Base-by-base conservation (phyloP, 2,113 vertebrate genomes). In the Corynorhinus townsendii region DNA sequence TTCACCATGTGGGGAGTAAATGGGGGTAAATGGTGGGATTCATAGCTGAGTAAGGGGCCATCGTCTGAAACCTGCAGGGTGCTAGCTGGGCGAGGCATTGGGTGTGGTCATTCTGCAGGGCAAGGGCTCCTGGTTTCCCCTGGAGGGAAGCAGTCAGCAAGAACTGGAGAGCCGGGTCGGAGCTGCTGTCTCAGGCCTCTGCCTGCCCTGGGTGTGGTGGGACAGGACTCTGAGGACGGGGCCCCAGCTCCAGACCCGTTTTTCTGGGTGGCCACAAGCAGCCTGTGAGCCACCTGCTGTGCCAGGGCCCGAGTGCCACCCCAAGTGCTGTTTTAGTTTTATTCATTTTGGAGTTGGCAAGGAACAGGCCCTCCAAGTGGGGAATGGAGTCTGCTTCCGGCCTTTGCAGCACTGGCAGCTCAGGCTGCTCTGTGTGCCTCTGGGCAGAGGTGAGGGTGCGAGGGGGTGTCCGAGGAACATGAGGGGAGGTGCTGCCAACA, bases 251-350 rank as follows among this genome's bases (percentile, higher is more conserved):
- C 43, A 92, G 56, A 79, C 68, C 47, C 3, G 0, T 33, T 91
- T 94, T 71, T 10, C 54, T 86, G 79, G 40, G 79, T 80, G 66
- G 68, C 80, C 84, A 91, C 75, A 69, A 82, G 84, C 71, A 94
- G 62, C 62, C 82, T 91, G 82, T 30, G 68, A 76, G 89, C 79
- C 6, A 7, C 82, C 75, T 82, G 40, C 6, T 43, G 81, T 30
- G 26, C 40, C 62, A 62, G 47, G n/a, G 35, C 56, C 64, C 5
- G 33, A 1, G 0, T 89, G 73, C 62, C 88, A 66, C 89, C 72
- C 68, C 85, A 92, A 80, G 86, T 59, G 47, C 90, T 68, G 62
- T 52, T 95, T 95, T 38, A 52, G 62, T 52, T 95, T 95, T 38
- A 52, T 93, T 95, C 85, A 62, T 89, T 90, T 71, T 71, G 66